A percentile compares a stretch with the other conserved stretches of the same genome.
Evolutionary conservation across 2,888 invertebrate genomes (phyloP).

Genomic region (Xanthorhoe designata): DNA sequence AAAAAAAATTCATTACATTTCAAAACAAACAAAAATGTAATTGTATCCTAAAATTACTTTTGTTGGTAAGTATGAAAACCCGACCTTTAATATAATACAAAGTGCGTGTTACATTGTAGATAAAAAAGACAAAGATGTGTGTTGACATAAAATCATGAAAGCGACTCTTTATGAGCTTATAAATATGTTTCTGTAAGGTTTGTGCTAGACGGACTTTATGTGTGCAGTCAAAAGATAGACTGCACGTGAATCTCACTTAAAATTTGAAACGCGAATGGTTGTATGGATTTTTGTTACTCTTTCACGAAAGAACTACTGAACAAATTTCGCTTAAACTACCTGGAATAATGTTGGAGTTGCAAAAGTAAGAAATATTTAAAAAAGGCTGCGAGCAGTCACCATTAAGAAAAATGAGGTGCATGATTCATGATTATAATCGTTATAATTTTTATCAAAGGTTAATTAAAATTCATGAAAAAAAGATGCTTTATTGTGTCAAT

Average conservation of each 20-base stretch:
- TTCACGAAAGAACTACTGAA: too few relatives aligned
- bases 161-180: slow-evolving; percentile 1
- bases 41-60: background rate
- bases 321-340: too few relatives aligned
- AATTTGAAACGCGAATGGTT: background rate
- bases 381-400: too few relatives aligned
- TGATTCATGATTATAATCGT: too few relatives aligned
- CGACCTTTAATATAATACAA: background rate
- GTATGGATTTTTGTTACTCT: too few relatives aligned
- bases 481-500: too few relatives aligned
- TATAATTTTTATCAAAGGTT: too few relatives aligned
- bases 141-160: slow-evolving; percentile 10
- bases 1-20: too few relatives aligned
- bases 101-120: background rate
- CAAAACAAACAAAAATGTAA: background rate
- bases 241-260: background rate
- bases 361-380: too few relatives aligned
- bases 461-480: too few relatives aligned
- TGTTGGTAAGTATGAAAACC: background rate
- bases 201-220: background rate
- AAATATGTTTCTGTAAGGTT: background rate
- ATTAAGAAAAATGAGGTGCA: too few relatives aligned
- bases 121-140: slow-evolving; percentile 14
- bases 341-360: too few relatives aligned
- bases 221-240: background rate